phyloP scores from a whole-genome alignment of 2,888 invertebrate species.

The Linyphia triangularis region DNA sequence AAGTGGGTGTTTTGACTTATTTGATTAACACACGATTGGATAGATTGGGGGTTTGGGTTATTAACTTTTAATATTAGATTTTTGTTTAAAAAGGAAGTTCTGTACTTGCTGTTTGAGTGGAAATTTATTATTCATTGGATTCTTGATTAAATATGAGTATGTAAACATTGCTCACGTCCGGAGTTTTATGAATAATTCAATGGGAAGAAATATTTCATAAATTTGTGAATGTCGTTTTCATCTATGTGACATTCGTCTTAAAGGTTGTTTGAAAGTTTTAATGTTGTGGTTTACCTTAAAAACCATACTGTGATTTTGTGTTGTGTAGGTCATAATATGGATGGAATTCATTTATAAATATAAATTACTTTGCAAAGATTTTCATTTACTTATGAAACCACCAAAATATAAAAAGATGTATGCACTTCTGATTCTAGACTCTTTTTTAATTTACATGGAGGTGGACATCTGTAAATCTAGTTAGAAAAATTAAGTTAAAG shows the following conservation, averaged over 20 bases:
- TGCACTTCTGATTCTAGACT: no score
- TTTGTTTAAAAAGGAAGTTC: background rate
- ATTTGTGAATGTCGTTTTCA: no score
- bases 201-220: background rate
- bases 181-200: background rate
- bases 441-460: no score
- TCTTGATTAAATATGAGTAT: constrained; percentile 32
- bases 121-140: constrained; percentile 38
- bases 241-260: no score
- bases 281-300: background rate
- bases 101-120: background rate
- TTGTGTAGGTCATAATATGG: no score
- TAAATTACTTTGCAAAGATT: no score
- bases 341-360: no score
- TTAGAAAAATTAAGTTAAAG: no score
- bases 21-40: constrained; percentile 40
- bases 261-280: background rate
- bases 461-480: no score
- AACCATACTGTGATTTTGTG: no score
- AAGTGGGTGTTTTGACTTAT: background rate
- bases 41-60: constrained; percentile 5
- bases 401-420: no score
- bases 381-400: no score
- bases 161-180: background rate
- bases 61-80: constrained; percentile 29